Percentiles rank a stretch among this genome's conserved stretches.
Evolutionary conservation across 2,113 vertebrate species (phyloP).

Genomic region (Chloropsis hardwickii): DNA sequence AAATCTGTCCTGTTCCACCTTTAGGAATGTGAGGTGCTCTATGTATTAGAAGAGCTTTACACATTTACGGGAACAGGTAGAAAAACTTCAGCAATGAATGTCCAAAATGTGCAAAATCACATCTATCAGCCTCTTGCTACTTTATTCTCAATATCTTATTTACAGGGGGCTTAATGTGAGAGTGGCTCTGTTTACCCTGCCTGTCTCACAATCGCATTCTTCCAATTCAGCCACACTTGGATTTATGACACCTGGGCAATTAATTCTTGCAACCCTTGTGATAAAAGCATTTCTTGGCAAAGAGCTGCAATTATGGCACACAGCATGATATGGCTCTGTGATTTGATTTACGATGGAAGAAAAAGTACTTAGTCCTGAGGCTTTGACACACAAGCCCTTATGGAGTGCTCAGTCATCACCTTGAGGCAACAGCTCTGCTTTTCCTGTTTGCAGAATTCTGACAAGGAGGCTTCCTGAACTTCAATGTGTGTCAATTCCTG

Average conservation of each 20-base stretch:
- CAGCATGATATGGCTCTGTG: background rate
- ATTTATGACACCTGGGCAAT: background rate
- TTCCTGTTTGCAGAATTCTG: slow-evolving; percentile 48
- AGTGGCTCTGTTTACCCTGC: background rate
- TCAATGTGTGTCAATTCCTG: background rate
- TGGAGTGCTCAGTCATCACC: slow-evolving; percentile 32
- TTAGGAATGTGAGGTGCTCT: background rate
- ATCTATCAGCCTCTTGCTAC: background rate
- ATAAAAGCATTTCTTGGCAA: slow-evolving; percentile 15
- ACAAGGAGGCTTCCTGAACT: background rate
- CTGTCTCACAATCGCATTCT: background rate
- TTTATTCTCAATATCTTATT: background rate
- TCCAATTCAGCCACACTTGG: background rate
- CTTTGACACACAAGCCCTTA: slow-evolving; percentile 41
- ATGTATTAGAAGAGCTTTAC: background rate
- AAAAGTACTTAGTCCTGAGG: slow-evolving; percentile 46
- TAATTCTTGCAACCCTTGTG: background rate
- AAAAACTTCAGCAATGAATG: background rate
- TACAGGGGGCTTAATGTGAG: too few species aligned
- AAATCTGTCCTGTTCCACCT: slow-evolving; percentile 10
- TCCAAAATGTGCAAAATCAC: background rate
- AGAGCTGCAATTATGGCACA: background rate
- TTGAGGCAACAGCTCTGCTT: background rate
- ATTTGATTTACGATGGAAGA: slow-evolving; percentile 14
- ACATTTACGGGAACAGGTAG: background rate